A percentile compares a stretch with the other conserved stretches of the same genome.
Conservation (phyloP, 2,797 vertebrate species). For the Tenualosa thibaudeaui region DNA sequence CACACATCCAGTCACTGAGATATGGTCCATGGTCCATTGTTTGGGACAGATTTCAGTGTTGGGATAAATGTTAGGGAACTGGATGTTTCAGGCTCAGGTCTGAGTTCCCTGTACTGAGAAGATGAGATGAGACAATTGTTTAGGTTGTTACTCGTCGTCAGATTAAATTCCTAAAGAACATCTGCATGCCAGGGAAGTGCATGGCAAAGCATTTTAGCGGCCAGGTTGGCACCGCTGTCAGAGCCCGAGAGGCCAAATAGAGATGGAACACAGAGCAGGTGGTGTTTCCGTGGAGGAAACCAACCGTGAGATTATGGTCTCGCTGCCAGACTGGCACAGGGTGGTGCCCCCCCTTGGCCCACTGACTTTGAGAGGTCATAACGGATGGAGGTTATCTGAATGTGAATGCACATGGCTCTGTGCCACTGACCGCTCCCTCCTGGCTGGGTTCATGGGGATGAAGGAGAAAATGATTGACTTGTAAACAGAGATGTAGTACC, state of each 20-base stretch:
- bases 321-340: background rate
- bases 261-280: background rate
- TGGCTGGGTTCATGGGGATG: background rate
- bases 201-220: too few relatives aligned
- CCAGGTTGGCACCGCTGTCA: too few relatives aligned
- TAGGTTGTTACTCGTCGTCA: too few relatives aligned
- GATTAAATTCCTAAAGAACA: background rate
- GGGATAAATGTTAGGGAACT: too few relatives aligned
- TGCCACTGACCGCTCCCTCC: background rate
- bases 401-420: background rate
- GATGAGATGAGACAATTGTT: background rate
- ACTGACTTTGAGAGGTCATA: background rate
- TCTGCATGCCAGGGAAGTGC: background rate
- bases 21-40: slow-evolving; percentile 52
- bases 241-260: too few relatives aligned
- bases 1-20: slow-evolving; percentile 65
- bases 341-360: background rate
- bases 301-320: background rate
- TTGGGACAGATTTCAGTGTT: too few relatives aligned
- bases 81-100: background rate
- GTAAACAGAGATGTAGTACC: background rate
- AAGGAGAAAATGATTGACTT: background rate
- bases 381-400: slow-evolving; percentile 1
- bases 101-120: too few relatives aligned
- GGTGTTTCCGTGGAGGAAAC: background rate